Percentiles rank a stretch among this genome's conserved stretches.
Conservation (phyloP, 2,113 vertebrate species). For the Terrapene triunguis region DNA sequence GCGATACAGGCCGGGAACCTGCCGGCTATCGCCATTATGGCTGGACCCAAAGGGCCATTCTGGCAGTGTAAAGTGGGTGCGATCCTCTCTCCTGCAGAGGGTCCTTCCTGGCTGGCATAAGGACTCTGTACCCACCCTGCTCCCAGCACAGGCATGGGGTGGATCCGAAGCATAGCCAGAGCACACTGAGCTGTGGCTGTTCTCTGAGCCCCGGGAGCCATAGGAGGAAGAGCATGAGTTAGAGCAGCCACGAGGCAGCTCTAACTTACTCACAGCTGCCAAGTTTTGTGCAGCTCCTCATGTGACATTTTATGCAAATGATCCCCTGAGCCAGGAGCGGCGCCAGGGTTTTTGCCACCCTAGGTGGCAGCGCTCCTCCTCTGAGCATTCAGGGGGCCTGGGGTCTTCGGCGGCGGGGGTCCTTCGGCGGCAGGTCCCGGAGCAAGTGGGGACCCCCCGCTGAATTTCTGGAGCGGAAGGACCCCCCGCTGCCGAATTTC, state of each 20-base stretch:
- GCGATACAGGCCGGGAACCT: background rate
- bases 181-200: background rate
- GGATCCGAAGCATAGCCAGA: background rate
- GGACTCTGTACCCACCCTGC: background rate
- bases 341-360: too few relatives aligned
- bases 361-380: too few relatives aligned
- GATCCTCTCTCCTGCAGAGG: background rate
- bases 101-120: background rate
- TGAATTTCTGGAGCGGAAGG: too few relatives aligned
- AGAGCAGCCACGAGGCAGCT: background rate
- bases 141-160: background rate
- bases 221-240: background rate
- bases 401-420: too few relatives aligned
- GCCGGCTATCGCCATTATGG: background rate
- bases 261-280: background rate
- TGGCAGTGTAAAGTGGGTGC: background rate
- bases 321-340: background rate
- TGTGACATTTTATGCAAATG: background rate
- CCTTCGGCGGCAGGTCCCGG: too few relatives aligned
- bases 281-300: background rate
- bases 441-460: too few relatives aligned
- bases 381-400: too few relatives aligned
- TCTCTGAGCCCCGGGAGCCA: background rate
- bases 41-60: background rate
- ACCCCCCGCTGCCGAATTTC: too few relatives aligned